Evolutionary conservation across 2,113 vertebrate genomes (phyloP).

Genomic region (Suricata suricatta): DNA sequence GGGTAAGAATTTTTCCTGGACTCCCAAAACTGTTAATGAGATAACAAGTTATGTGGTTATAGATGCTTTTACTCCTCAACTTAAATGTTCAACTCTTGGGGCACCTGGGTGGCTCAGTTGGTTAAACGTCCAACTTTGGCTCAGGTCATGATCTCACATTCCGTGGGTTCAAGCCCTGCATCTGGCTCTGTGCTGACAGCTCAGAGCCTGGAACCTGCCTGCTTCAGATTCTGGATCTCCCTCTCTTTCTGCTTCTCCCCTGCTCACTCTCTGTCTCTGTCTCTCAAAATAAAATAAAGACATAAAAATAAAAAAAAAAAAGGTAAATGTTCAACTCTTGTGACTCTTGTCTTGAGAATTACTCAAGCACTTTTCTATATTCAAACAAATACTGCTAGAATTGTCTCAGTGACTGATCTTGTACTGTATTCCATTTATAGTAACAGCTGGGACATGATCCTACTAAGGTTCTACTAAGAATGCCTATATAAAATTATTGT

Average conservation of each 20-base stretch:
- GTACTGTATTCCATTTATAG: constrained; percentile 54
- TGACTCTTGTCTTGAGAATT: constrained; percentile 2
- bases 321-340: not conserved
- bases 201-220: too few relatives aligned
- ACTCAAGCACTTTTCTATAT: not conserved
- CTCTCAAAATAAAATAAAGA: too few relatives aligned
- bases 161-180: too few relatives aligned
- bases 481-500: constrained; percentile 9
- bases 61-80: not conserved
- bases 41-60: not conserved
- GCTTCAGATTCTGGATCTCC: too few relatives aligned
- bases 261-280: too few relatives aligned
- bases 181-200: too few relatives aligned
- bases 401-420: constrained; percentile 41
- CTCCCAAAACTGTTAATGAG: not conserved
- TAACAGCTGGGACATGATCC: not conserved
- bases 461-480: not conserved
- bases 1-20: not conserved
- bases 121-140: too few relatives aligned
- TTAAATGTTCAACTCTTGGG: not conserved
- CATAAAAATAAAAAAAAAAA: too few relatives aligned
- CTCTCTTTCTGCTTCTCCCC: too few relatives aligned
- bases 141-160: too few relatives aligned
- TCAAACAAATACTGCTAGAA: constrained; percentile 1
- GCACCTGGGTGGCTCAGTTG: too few relatives aligned